Conservation (phyloP, 2,797 vertebrate genomes). For the Gambelia wislizenii region DNA sequence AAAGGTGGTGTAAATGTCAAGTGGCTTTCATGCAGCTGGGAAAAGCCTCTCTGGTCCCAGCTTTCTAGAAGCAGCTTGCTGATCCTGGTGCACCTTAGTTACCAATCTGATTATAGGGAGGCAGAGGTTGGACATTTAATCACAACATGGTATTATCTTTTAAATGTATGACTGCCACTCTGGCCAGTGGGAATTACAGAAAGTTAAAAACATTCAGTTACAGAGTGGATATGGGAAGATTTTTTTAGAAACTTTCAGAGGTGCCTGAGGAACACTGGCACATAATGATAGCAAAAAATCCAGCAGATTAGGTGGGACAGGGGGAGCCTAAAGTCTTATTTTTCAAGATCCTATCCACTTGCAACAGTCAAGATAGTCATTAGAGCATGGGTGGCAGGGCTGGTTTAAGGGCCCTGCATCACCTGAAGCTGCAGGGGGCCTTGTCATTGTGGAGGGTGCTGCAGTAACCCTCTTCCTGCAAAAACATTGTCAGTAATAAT, state of each 20-base stretch:
- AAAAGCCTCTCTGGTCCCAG: neutral
- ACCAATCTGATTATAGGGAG: conserved; percentile 23
- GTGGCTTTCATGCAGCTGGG: neutral
- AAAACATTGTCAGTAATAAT: too few relatives aligned
- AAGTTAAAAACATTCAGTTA: neutral
- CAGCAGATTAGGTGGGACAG: neutral
- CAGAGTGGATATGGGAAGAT: neutral
- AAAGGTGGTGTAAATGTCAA: neutral
- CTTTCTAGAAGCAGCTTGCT: conserved; percentile 21
- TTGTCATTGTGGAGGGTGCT: too few relatives aligned
- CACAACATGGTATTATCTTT: neutral
- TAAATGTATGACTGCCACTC: conserved; percentile 1
- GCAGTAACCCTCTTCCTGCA: too few relatives aligned
- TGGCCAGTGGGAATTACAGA: conserved; percentile 3
- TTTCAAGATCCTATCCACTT: neutral
- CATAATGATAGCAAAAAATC: neutral
- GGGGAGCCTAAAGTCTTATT: neutral
- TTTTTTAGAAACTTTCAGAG: neutral
- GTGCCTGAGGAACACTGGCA: neutral
- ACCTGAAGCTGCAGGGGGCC: too few relatives aligned
- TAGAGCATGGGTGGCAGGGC: neutral
- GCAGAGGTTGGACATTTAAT: conserved; percentile 28
- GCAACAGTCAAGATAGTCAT: neutral
- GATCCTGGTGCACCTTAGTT: neutral
- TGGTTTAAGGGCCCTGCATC: too few relatives aligned